Evolutionary conservation across 2,797 vertebrate genomes (phyloP).

Genomic region (Pelobates cultripes): DNA sequence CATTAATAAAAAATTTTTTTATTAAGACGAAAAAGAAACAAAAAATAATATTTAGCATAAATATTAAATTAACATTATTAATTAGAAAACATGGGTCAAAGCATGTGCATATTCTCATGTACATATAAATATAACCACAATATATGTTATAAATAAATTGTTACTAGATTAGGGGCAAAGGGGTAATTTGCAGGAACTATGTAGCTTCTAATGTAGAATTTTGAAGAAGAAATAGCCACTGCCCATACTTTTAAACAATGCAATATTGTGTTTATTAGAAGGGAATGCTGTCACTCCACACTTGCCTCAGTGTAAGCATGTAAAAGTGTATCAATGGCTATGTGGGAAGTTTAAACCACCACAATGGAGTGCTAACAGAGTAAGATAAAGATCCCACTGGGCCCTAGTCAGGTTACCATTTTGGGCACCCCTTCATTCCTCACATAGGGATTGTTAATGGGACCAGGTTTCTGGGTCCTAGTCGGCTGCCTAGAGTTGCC

Average conservation of each 20-base stretch:
- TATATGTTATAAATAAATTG: constrained; percentile 27
- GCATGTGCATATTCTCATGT: neutral
- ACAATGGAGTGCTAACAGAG: too few species aligned
- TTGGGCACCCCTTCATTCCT: too few species aligned
- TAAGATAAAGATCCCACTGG: too few species aligned
- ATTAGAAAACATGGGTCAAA: neutral
- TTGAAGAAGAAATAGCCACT: neutral
- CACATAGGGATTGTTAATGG: too few species aligned
- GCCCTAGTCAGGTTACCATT: too few species aligned
- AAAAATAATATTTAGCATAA: constrained; percentile 14
- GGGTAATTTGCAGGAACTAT: neutral
- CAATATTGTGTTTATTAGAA: too few species aligned
- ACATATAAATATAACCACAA: constrained; percentile 31
- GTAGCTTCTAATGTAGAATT: neutral
- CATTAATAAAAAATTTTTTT: neutral
- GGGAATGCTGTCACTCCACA: too few species aligned
- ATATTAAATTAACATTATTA: constrained; percentile 35
- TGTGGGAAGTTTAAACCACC: too few species aligned
- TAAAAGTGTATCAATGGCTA: too few species aligned
- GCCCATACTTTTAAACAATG: neutral
- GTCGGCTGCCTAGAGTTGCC: too few species aligned
- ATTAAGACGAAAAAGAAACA: neutral
- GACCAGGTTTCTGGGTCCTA: too few species aligned
- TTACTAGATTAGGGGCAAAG: neutral
- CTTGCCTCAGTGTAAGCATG: too few species aligned